These are phyloP conservation scores for Xanthorhoe spadicearia DNA, from an alignment of 2,888 invertebrate genomes.

Conservation along the genomic window DNA sequence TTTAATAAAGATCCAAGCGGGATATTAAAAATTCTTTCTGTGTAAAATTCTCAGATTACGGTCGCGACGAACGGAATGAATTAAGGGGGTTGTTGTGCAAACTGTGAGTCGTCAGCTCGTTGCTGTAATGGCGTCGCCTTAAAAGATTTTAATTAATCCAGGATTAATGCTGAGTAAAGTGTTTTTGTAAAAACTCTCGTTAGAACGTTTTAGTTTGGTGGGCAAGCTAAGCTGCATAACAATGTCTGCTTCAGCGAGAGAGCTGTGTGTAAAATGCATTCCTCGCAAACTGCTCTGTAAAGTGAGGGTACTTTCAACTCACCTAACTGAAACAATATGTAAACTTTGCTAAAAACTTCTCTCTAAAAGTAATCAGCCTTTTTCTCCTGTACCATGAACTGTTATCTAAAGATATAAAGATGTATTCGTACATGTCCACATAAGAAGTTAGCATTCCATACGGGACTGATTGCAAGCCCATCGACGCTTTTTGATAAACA, in stretches of 20 bases:
- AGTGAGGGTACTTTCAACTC: neutral
- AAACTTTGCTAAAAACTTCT: too few relatives aligned
- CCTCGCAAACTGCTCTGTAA: neutral
- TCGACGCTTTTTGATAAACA: too few relatives aligned
- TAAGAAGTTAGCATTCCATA: too few relatives aligned
- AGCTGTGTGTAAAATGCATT: neutral
- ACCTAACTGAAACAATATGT: neutral
- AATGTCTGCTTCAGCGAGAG: neutral
- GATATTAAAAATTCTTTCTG: slow-evolving; percentile 77
- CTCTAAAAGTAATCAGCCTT: too few relatives aligned
- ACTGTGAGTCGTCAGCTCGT: slow-evolving; percentile 47
- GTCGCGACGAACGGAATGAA: slow-evolving; percentile 47
- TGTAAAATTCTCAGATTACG: slow-evolving; percentile 58
- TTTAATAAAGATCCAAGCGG: slow-evolving; percentile 73
- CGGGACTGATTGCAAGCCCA: too few relatives aligned
- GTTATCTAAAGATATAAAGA: too few relatives aligned
- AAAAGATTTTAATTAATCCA: slow-evolving; percentile 35
- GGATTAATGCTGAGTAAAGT: slow-evolving; percentile 29
- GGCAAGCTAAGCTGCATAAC: neutral
- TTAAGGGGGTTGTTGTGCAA: slow-evolving; percentile 63
- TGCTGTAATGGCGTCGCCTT: slow-evolving; percentile 33
- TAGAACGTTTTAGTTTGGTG: slow-evolving; percentile 15
- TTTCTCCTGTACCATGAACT: too few relatives aligned
- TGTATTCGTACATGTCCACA: too few relatives aligned
- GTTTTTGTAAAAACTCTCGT: slow-evolving; percentile 31